A percentile compares a stretch with the other conserved stretches of the same genome.
Evolutionary conservation across 2,888 invertebrate species (phyloP).

Genomic region (Thymelicus sylvestris): DNA sequence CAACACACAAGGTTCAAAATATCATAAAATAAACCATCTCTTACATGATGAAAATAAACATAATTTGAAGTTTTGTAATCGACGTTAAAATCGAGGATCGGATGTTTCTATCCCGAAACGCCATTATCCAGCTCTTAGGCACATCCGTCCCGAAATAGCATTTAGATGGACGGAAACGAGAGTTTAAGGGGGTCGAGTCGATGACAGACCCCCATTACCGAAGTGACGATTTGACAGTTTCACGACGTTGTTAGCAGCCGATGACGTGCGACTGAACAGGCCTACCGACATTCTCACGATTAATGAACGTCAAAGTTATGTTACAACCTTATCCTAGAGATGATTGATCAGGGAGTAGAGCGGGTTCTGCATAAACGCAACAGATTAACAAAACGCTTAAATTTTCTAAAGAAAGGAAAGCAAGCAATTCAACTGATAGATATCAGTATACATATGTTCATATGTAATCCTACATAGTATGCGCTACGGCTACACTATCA

Average conservation of each 20-base stretch:
- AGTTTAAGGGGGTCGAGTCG: constrained; percentile 73
- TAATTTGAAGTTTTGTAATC: constrained; percentile 14
- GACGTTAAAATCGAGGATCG: constrained; percentile 35
- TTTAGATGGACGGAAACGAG: constrained; percentile 69
- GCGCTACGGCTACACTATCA: no score
- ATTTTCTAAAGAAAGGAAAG: background rate
- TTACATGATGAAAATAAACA: background rate
- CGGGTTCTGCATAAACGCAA: background rate
- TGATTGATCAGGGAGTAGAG: constrained; percentile 38
- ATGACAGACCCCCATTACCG: constrained; percentile 78
- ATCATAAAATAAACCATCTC: background rate
- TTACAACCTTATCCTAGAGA: constrained; percentile 51
- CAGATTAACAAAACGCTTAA: background rate
- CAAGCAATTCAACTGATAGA: no score
- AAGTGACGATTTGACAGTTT: constrained; percentile 75
- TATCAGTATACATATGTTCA: no score
- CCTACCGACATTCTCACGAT: constrained; percentile 69
- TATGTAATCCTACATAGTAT: no score
- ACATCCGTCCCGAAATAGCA: constrained; percentile 52
- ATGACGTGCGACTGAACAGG: constrained; percentile 60
- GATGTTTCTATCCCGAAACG: constrained; percentile 41
- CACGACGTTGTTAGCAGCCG: constrained; percentile 60
- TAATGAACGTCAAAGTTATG: constrained; percentile 57
- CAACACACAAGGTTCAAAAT: background rate
- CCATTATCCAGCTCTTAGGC: constrained; percentile 45